Percentiles rank a stretch among this genome's conserved stretches.
Evolutionary conservation across 2,797 vertebrate genomes (phyloP).

Genomic region (Rhabdomys pumilio): DNA sequence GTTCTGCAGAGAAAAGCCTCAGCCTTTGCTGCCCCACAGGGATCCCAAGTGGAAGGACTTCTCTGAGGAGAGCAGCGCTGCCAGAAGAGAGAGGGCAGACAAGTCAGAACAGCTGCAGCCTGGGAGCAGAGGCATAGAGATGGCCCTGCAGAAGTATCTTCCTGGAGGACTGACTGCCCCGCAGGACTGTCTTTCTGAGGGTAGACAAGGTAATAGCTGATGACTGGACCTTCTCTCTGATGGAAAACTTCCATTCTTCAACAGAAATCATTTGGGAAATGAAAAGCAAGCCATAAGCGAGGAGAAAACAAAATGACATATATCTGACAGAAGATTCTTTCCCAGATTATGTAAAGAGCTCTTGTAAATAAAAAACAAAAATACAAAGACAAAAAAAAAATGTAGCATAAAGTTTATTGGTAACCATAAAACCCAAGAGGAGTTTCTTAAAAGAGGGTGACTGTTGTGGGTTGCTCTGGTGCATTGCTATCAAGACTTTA

Average conservation of each 20-base stretch:
- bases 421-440: slow-evolving; percentile 8
- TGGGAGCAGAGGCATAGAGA: not conserved
- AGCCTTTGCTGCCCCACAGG: not conserved
- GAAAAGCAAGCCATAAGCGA: slow-evolving; percentile 1
- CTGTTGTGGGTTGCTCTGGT: too few species aligned
- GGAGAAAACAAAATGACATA: slow-evolving; percentile 34
- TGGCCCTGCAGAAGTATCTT: not conserved
- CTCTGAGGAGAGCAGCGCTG: not conserved
- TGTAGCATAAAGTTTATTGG: not conserved
- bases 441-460: not conserved
- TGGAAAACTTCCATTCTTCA: slow-evolving; percentile 15
- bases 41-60: not conserved
- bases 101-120: not conserved
- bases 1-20: not conserved
- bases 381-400: not conserved
- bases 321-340: not conserved
- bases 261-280: slow-evolving; percentile 46
- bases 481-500: not conserved
- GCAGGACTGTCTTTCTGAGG: not conserved
- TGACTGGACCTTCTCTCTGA: not conserved
- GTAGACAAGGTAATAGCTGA: not conserved
- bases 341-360: slow-evolving; percentile 51
- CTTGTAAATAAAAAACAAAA: slow-evolving; percentile 27
- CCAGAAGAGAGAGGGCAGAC: not conserved
- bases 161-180: not conserved